Conservation (phyloP, 2,888 invertebrate genomes). For the Diploptera punctata region DNA sequence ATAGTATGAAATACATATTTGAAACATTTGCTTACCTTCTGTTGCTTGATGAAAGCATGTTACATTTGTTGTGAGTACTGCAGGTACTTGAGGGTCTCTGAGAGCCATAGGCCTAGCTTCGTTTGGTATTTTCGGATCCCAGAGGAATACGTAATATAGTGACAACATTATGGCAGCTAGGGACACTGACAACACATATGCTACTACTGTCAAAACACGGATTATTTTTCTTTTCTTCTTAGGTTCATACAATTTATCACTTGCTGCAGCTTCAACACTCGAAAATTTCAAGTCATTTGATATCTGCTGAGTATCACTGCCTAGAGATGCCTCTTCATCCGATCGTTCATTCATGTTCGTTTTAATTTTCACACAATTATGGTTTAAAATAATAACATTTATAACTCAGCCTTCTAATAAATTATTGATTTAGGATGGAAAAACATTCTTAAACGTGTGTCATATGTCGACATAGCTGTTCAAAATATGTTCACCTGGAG, state of each 20-base stretch:
- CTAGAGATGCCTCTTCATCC: background rate
- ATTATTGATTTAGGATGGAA: too few species aligned
- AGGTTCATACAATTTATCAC: slow-evolving; percentile 36
- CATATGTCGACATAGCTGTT: too few species aligned
- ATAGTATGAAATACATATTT: too few species aligned
- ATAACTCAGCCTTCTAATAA: too few species aligned
- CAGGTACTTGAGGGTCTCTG: background rate
- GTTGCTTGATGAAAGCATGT: background rate
- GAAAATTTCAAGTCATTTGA: background rate
- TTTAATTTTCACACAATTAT: too few species aligned
- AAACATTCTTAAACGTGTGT: too few species aligned
- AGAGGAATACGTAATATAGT: slow-evolving; percentile 81
- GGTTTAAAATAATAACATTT: too few species aligned
- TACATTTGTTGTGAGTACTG: background rate
- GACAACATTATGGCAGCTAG: slow-evolving; percentile 82
- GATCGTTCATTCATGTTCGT: background rate
- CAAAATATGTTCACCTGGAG: too few species aligned
- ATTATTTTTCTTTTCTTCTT: slow-evolving; percentile 51
- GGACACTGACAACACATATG: slow-evolving; percentile 83
- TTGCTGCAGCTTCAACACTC: slow-evolving; percentile 12
- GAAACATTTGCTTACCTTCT: too few species aligned
- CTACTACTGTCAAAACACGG: slow-evolving; percentile 78
- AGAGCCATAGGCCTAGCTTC: background rate
- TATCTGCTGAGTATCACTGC: background rate
- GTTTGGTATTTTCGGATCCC: slow-evolving; percentile 69